Evolutionary conservation across 1,140 invertebrate species (phyloP).

Genomic region (Hycleus phaleratus): DNA sequence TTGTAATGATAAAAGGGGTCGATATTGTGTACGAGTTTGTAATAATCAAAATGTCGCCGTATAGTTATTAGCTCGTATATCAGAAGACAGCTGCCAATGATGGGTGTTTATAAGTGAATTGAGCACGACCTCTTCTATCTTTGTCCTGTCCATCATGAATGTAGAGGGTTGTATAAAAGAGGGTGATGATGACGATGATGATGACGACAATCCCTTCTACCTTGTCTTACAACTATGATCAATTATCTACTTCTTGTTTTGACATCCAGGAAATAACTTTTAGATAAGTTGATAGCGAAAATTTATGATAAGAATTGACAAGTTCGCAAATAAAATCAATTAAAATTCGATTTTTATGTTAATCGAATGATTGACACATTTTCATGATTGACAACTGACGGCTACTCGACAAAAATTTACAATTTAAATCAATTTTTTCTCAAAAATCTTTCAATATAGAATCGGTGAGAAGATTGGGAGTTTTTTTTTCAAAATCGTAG

Average conservation of each 20-base stretch:
- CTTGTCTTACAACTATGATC: conserved; percentile 30
- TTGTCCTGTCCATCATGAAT: conserved; percentile 3
- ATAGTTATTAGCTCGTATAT: conserved; percentile 35
- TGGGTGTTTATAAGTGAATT: conserved; percentile 16
- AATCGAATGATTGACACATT: background rate
- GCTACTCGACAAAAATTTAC: no score
- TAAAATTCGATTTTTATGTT: no score
- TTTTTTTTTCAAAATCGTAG: background rate
- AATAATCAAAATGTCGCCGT: conserved; percentile 33
- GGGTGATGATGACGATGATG: background rate
- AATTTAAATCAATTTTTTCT: no score
- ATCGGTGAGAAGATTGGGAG: background rate
- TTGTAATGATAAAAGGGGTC: conserved; percentile 12
- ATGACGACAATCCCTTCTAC: conserved; percentile 15
- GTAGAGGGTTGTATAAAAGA: background rate
- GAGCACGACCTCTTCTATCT: conserved; percentile 21
- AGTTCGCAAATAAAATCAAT: background rate
- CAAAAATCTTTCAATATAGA: no score
- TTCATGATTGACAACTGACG: background rate
- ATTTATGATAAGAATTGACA: no score
- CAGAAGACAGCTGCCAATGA: conserved; percentile 36
- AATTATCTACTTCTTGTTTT: conserved; percentile 37
- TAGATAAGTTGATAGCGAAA: conserved; percentile 29
- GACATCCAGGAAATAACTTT: conserved; percentile 36
- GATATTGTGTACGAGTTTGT: conserved; percentile 4